Evolutionary conservation across 1,140 invertebrate species (phyloP).

Genomic region (Sycophaga agraensis): DNA sequence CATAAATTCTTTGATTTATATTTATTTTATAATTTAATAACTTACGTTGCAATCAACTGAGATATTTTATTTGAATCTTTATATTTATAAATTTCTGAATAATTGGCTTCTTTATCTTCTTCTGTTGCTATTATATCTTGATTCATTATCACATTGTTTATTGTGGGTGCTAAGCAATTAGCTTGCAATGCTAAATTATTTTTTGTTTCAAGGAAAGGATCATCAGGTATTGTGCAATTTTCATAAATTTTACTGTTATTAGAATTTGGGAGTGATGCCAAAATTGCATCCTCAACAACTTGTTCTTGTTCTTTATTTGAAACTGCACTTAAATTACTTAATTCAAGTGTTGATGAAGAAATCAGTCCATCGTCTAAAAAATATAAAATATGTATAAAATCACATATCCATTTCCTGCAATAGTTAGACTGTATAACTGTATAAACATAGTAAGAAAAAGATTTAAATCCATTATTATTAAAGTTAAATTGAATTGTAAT

Average conservation of each 20-base stretch:
- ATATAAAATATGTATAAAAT: neutral
- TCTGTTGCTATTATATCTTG: conserved; percentile 8
- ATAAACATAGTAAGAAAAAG: too few species aligned
- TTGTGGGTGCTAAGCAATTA: neutral
- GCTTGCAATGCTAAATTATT: neutral
- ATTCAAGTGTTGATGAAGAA: neutral
- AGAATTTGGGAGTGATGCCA: neutral
- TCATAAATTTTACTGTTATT: neutral
- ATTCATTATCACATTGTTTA: conserved; percentile 4
- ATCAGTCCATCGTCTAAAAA: conserved; percentile 10
- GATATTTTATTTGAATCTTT: neutral
- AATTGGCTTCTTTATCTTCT: neutral
- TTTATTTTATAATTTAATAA: neutral
- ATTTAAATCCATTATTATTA: too few species aligned
- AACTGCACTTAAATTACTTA: conserved; percentile 4
- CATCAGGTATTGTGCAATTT: conserved; percentile 11
- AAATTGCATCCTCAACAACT: conserved; percentile 13
- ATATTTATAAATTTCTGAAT: conserved; percentile 1
- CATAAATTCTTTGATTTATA: neutral
- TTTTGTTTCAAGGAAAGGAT: neutral
- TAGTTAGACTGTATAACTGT: too few species aligned
- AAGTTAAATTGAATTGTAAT: too few species aligned
- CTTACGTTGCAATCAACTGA: neutral
- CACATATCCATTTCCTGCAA: too few species aligned
- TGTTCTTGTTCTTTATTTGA: conserved; percentile 11